Base-by-base conservation (phyloP, 2,888 invertebrate genomes). In the Acrocera orbiculus region DNA sequence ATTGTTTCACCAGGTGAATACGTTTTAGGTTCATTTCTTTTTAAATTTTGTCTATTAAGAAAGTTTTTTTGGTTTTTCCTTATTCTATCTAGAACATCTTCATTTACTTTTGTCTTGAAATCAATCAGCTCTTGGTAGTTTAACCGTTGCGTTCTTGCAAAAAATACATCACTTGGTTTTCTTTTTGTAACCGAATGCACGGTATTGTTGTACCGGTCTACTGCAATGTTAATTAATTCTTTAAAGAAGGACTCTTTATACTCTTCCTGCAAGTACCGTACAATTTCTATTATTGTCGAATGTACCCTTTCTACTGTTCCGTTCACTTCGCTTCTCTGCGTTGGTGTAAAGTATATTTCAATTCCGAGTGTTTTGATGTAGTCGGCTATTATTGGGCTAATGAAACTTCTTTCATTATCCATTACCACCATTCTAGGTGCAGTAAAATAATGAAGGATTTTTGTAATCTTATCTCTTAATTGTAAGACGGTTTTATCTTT, bases 361-460 rank as follows among this genome's bases (percentile, higher is more conserved):
- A 30, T 20, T 20, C 30, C 30, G 4, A 30, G 13, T n/a, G 11
- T 9, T 13, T 30, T 30, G 8, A 30, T 10, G 22, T 30, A 30
- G 11, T 30, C 22, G 4, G 10, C 5, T n/a, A 30, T 19, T 5
- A 30, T 30, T 2, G 30, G 22, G 15, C 30, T 30, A 4, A 20
- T 20, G 4, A 30, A 22, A 11, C 30, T 22, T 19, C 9, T 29
- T 29, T 29, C 29, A 4, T 3, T 19, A 11, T 30, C 20, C 7
- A 22, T 16, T 11, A 20, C 2, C 13, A 30, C 2, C 7, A 22
- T 20, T 30, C 22, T 4, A 5, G 30, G 22, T 4, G 6, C 22
- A 3, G 23, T 23, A n/a, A 23, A 23, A 23, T 23, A 23, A n/a
- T 23, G 23, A 3, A 23, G 1, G 1, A 30, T 11, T 13, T n/a